Base-by-base conservation (phyloP, 1,140 invertebrate species). In the Gonatopus flavifemur region DNA sequence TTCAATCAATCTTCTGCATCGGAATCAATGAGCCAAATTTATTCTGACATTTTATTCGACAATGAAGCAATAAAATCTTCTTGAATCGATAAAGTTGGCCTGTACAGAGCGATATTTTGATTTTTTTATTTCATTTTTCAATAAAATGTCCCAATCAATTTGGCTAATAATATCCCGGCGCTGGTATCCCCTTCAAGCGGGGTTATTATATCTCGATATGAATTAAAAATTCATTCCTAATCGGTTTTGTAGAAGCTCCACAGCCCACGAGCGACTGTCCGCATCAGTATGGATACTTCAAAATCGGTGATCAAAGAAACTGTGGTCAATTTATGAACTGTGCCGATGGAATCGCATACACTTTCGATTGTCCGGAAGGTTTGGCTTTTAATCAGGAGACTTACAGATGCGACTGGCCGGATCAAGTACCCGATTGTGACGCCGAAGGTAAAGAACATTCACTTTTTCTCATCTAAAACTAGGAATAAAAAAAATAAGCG, bases 271-370 rank as follows among this genome's bases (percentile, higher is more conserved):
- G 84, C 0, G 84, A 90, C 5, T 94, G 93, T 66, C 91, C 91
- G 0, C 88, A 91, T 67, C 88, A 90, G 62, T 94, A 87, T 59
- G 92, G 91, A 0, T 88, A 92, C 63, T 94, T 87, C 75, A 83
- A 85, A 55, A 70, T 88, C 39, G 85, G 88, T 1, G 88, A 91
- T 62, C 62, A 78, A 4, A 66, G 75, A 0, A 83, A 91, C 62
- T 95, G 93, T 67, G 89, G 90, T 9, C 81, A 87, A 56, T 96
- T 93, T 68, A 88, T 88, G 74, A 92, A 89, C 60, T 95, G 93
- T 63, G 89, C 86, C 0, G 84, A 85, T 32, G 92, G 92, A 8
- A 77, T 80, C 1, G 83, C 81, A 5, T 85, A 82, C 57, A 66
- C 82, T 8, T 84, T 82, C 59, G 80, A 84, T 12, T 93, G 91